Evolutionary conservation across 2,888 invertebrate species (phyloP).

Genomic region (Platycheirus rosarum): DNA sequence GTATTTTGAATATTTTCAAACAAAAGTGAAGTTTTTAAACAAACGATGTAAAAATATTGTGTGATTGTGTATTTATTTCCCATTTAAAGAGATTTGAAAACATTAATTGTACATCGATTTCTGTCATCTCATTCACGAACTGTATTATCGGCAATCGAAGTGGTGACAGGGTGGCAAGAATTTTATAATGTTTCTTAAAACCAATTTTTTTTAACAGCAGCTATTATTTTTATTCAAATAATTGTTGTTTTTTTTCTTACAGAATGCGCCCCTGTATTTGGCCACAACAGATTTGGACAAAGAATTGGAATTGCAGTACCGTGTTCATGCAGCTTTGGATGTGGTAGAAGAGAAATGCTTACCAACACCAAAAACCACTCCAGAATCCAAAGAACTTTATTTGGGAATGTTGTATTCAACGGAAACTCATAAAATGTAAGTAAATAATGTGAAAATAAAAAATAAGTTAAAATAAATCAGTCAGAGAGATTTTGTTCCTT

Average conservation of each 20-base stretch:
- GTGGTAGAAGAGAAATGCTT: slow-evolving; percentile 82
- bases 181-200: too few relatives aligned
- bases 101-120: too few relatives aligned
- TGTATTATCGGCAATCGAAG: too few relatives aligned
- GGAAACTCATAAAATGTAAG: slow-evolving; percentile 97
- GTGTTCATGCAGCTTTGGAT: slow-evolving; percentile 90
- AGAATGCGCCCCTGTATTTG: slow-evolving; percentile 97
- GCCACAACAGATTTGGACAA: slow-evolving; percentile 89
- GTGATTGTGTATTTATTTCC: too few relatives aligned
- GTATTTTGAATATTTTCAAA: not conserved
- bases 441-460: slow-evolving; percentile 81
- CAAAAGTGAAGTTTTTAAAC: not conserved
- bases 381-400: slow-evolving; percentile 94
- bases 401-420: slow-evolving; percentile 95
- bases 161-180: too few relatives aligned
- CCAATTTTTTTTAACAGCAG: too few relatives aligned
- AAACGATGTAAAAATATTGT: too few relatives aligned
- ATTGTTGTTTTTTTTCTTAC: slow-evolving; percentile 75
- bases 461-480: too few relatives aligned
- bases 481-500: too few relatives aligned
- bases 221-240: too few relatives aligned
- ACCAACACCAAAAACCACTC: slow-evolving; percentile 85
- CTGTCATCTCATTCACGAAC: too few relatives aligned
- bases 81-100: too few relatives aligned
- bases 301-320: slow-evolving; percentile 95